Conservation (phyloP, 2,797 vertebrate genomes). For the Tolypeutes matacus region DNA sequence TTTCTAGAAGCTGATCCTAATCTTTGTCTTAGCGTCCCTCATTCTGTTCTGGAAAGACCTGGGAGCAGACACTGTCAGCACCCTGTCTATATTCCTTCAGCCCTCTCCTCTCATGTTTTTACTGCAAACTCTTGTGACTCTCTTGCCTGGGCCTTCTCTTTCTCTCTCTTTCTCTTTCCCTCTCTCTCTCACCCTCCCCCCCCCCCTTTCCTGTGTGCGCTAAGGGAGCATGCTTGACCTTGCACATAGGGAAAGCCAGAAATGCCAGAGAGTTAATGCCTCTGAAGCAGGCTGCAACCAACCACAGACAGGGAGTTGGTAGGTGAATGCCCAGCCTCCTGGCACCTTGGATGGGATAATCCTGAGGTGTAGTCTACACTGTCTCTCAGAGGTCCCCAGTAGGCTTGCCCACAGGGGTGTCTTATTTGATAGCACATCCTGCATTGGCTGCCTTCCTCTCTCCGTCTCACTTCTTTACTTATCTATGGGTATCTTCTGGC, state of each 20-base stretch:
- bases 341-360: neutral
- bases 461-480: neutral
- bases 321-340: too few species aligned
- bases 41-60: neutral
- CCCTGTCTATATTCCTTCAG: slow-evolving; percentile 3
- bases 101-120: neutral
- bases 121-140: neutral
- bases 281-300: neutral
- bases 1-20: slow-evolving; percentile 49
- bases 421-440: neutral
- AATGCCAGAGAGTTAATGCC: neutral
- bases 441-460: neutral
- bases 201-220: neutral
- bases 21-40: slow-evolving; percentile 13
- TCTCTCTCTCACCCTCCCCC: neutral
- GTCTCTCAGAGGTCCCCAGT: neutral
- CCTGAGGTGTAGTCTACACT: neutral
- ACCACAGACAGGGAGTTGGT: neutral
- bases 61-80: neutral
- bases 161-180: neutral
- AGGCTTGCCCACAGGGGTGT: neutral
- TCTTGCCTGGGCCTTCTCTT: neutral
- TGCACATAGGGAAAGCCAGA: slow-evolving; percentile 21
- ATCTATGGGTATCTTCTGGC: neutral
- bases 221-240: slow-evolving; percentile 32